Base-by-base conservation (phyloP, 2,113 vertebrate genomes). In the Catharus fuscescens region DNA sequence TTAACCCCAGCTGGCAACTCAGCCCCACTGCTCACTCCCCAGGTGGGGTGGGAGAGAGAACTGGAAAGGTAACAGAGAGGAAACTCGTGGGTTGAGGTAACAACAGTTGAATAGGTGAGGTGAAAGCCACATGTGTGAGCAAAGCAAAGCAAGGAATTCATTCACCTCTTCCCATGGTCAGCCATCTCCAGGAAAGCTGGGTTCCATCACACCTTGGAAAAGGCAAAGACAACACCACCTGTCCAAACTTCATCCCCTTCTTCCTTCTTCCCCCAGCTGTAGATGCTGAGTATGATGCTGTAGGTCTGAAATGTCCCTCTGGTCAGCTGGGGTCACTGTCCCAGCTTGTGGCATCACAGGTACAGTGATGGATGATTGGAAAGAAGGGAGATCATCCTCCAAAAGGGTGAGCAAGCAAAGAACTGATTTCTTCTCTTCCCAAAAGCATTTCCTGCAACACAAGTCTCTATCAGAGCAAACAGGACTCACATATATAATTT, bases 21-120 rank as follows among this genome's bases (percentile, higher is more conserved):
- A 90, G 64, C 40, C 56, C 62, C 56, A 62, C 0, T 1, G 0
- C 70, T 45, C 29, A 2, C 20, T 31, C 11, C 34, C 21, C 1
- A 0, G 5, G 5, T 42, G 34, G 14, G 48, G 23, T 32, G 64
- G 52, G 48, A 77, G 48, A 42, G 42, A 36, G 48, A 70, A 42
- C 0, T 62, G 64, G 47, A 60, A 73, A 18, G 28, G 67, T 19
- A 13, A 11, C 44, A 59, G 26, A 15, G 25, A 62, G 26, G 50
- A 62, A 83, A 50, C 34, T 50, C 7, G 0, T 14, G 26, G 48
- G 12, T 4, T 83, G 34, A 56, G 48, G 28, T 50, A 50, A 26
- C 77, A 7, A 36, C 31, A 36, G 14, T 56, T 48, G 31, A 47
- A 42, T 10, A 42, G 62, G 29, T 31, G 42, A 61, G 0, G 2